Evolutionary conservation across 2,888 invertebrate species (phyloP), one percentile per base, ranked within the genome.

Genomic region (Taenaris catops): DNA sequence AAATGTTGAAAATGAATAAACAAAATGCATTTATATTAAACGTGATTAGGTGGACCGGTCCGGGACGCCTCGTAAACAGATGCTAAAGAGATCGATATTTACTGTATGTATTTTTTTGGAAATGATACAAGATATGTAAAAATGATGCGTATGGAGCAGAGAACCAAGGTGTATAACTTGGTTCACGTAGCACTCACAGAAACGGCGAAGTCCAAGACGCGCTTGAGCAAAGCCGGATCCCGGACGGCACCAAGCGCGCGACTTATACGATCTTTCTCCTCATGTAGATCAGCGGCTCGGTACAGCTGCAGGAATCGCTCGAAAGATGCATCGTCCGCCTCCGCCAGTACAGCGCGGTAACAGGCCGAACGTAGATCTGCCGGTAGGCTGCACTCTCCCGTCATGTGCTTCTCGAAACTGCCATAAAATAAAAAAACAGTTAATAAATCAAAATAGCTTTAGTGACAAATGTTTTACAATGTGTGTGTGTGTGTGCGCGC

Each of bases 241-340:
- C 89, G 89, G 34, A 95, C 91, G 21, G 94, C 91, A 17, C 97
- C 98, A 34, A 98, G 88, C 2, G 96, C 91, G 40, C 94, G 89
- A 38, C 95, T 91, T 59, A 98, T 94, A 58, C 98, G 91, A 68
- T 96, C 95, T 72, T 96, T 96, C 72, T 98, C 98, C 76, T 98
- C 98, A 59, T 96, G 95, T 49, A 97, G 83, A 78, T 97, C 97
- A 3, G 95, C 91, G 26, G 93, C 91, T 50, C 94, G 90, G 79
- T 97, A 96, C 47, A 96, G 74, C 61, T 91, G 88, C 46, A 97
- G 79, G 91, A 98, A 91, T 19, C 92, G 90, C 32, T 94, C 89
- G 62, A 93, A 96, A 6, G 92, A 91, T 6, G 83, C 74, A 43
- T 90, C 90, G 63, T 94, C 94, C 8, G 92, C 92, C 27, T 89